Evolutionary conservation across 2,113 vertebrate genomes (phyloP), one percentile per base, ranked within the genome.

Genomic region (Cacatua alba): DNA sequence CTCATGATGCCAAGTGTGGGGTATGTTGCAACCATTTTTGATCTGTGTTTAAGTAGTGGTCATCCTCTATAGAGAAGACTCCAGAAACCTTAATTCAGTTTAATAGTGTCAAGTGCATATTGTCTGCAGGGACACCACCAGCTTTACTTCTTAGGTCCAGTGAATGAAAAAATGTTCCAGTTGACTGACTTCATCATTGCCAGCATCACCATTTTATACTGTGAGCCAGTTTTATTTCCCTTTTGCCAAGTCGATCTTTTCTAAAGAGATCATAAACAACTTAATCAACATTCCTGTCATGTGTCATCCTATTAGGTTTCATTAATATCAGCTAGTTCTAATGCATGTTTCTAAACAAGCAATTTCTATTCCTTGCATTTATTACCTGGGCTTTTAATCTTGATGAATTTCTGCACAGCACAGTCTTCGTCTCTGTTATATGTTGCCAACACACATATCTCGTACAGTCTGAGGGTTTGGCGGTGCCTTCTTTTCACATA

Each of bases 201-300:
- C 57, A 90, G 37, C 39, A 82, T 49, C 65, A 68, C 77, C 33
- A 29, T 79, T 91, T 87, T 44, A 60, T 39, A 72, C 20, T 20
- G 26, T 19, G 11, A 96, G 55, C 29, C 57, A 46, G 46, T 78
- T 95, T 89, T 77, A 59, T 71, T 75, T 82, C 78, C 35, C 48
- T 91, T 94, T 90, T 82, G 24, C 26, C 2, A 0, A 89, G 52
- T 1, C 91, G 77, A 88, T 92, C 17, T 90, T 95, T 94, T 57
- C 82, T 72, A 64, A 87, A 91, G 78, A 91, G 43, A 85, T 87
- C 85, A 94, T 76, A 94, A 94, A 91, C 78, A 93, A 57, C 57
- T 93, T 93, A 71, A 96, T 94, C 95, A 97, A 76, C 48, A 96
- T 95, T 95, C 95, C 39, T 80, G 85, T 85, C 95, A 64, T 48